Conservation (phyloP, 2,888 invertebrate species). For the Drosophila mimetica region DNA sequence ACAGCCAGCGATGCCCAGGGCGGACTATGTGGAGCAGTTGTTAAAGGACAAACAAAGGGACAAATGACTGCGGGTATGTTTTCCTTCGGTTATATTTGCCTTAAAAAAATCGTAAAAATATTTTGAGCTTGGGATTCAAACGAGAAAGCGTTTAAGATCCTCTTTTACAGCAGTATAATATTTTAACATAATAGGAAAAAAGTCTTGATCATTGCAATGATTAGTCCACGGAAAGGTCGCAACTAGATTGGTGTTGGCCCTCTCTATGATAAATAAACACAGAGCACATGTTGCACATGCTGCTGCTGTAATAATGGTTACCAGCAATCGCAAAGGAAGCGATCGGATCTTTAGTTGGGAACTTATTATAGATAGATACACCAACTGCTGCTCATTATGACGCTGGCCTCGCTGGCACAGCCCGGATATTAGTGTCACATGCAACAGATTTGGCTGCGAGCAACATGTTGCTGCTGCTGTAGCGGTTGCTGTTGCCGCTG, state of each 20-base stretch:
- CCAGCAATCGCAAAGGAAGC: slow-evolving; percentile 25
- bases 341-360: slow-evolving; percentile 31
- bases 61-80: no score
- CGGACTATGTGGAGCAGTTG: slow-evolving; percentile 73
- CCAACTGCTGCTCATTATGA: slow-evolving; percentile 53
- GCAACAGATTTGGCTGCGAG: slow-evolving; percentile 74
- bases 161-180: no score
- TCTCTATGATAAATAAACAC: slow-evolving; percentile 22
- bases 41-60: slow-evolving; percentile 78
- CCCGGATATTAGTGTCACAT: slow-evolving; percentile 78
- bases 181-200: no score
- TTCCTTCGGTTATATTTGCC: no score
- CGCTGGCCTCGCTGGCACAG: slow-evolving; percentile 42
- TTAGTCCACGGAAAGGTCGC: slow-evolving; percentile 2
- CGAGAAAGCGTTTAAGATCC: no score
- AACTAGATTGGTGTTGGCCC: slow-evolving; percentile 21
- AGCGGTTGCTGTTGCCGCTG: slow-evolving; percentile 1
- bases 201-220: slow-evolving; percentile 30
- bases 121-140: no score
- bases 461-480: slow-evolving; percentile 64
- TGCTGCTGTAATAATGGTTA: slow-evolving; percentile 29
- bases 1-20: slow-evolving; percentile 42
- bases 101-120: no score
- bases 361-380: slow-evolving; percentile 41
- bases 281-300: slow-evolving; percentile 37